These are phyloP conservation scores for Phrynocephalus vlangalii DNA, from an alignment of 2,797 vertebrate genomes.

Conservation along the genomic window DNA sequence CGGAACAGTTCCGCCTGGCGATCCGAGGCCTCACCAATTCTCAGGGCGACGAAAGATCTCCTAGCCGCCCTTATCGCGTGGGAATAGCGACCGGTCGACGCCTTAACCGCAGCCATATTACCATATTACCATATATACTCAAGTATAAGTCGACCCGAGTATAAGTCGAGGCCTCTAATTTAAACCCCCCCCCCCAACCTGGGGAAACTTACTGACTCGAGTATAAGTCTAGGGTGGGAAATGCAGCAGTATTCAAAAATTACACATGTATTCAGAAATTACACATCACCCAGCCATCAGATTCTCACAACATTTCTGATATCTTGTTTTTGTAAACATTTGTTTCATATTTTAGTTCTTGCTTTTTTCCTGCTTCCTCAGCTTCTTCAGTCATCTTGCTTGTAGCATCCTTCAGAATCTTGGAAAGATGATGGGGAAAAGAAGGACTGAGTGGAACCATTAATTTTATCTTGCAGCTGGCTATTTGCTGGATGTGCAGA, in stretches of 20 bases:
- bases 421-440: neutral
- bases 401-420: neutral
- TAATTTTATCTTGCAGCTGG: conserved; percentile 1
- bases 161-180: no score
- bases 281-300: neutral
- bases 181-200: no score
- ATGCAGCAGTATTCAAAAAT: neutral
- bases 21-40: no score
- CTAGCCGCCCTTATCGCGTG: no score
- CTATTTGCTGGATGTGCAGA: neutral
- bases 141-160: no score
- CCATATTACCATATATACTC: no score
- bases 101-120: no score
- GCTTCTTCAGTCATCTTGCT: neutral
- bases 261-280: neutral
- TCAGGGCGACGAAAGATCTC: no score
- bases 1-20: no score
- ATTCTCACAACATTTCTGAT: neutral
- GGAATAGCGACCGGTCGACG: no score
- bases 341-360: conserved; percentile 2
- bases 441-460: neutral
- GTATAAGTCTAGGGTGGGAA: no score
- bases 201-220: no score
- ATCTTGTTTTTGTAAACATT: conserved; percentile 8
- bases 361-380: conserved; percentile 6